Evolutionary conservation across 2,113 vertebrate genomes (phyloP), one percentile per base, ranked within the genome.

Genomic region (Amazona vittata): DNA sequence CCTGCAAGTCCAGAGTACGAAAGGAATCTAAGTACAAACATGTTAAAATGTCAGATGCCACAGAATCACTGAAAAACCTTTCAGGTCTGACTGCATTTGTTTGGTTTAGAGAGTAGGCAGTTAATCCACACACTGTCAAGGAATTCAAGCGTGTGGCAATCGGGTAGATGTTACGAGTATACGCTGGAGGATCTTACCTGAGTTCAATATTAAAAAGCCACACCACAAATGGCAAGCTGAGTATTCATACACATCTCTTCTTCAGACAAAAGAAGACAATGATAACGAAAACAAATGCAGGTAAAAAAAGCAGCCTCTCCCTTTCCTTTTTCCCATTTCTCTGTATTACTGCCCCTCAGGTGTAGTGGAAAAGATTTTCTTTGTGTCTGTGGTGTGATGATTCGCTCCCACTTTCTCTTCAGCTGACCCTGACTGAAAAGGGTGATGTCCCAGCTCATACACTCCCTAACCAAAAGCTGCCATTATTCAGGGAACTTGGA

Each of bases 1-100:
- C 57, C 52, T 69, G 7, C 62, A 65, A 55, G 25, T 64, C 28
- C 62, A 37, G 39, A 90, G 37, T 46, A 74, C 6, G 25, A 84
- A 81, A 43, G 16, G 25, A 94, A 68, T 74, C 9, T 80, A 76
- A 90, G 33, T 10, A 28, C 73, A 67, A 91, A 57, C 0, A 4
- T 44, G 91, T 74, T 67, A 83, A 86, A 93, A 84, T 7, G 74
- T 93, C 89, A 90, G 74, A 83, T 90, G 69, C 49, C 74, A 77
- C 68, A 73, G 83, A 83, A 84, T 63, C 87, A 73, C 74, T 75
- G 74, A 65, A 92, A 92, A 83, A 55, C 5, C 7, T 41, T 75
- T 76, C 35, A 88, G 59, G 63, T 73, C 78, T 86, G 62, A 69
- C 41, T 92, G 62, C 49, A 74, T 84, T 76, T 85, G 68, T 93